phyloP scores from a whole-genome alignment of 2,888 invertebrate species.

The Polyommatus iphigenia region DNA sequence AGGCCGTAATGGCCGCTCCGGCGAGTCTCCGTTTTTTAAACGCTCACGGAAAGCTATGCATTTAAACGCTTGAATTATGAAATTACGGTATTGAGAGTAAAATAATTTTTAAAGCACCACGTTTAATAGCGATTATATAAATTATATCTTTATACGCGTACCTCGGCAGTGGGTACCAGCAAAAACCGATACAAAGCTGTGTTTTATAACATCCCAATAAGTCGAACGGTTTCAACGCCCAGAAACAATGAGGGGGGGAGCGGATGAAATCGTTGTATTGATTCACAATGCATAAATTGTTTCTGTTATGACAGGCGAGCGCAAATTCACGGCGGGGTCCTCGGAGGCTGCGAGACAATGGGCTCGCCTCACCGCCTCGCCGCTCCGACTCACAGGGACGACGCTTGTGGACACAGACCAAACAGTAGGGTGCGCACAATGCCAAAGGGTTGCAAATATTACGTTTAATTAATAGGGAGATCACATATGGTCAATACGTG shows the following conservation, averaged over 20 bases:
- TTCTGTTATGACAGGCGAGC: constrained; percentile 78
- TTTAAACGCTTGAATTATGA: constrained; percentile 80
- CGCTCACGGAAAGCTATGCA: constrained; percentile 78
- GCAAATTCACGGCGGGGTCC: constrained; percentile 75
- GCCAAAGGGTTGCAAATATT: constrained; percentile 63
- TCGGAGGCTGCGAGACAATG: constrained; percentile 77
- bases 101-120: constrained; percentile 41
- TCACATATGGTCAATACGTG: constrained; percentile 66
- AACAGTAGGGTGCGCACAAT: constrained; percentile 66
- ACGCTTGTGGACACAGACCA: constrained; percentile 65
- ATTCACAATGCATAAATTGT: constrained; percentile 78
- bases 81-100: constrained; percentile 78
- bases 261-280: constrained; percentile 76
- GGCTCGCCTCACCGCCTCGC: constrained; percentile 38
- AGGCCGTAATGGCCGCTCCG: constrained; percentile 73
- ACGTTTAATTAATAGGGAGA: constrained; percentile 64
- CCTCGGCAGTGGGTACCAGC: background rate
- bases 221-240: constrained; percentile 70
- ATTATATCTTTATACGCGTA: constrained; percentile 17
- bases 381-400: constrained; percentile 61
- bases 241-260: constrained; percentile 68
- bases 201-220: constrained; percentile 65
- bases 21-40: constrained; percentile 61
- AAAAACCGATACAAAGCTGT: constrained; percentile 58
- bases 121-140: constrained; percentile 25